Evolutionary conservation across 2,888 invertebrate species (phyloP), one percentile per base, ranked within the genome.

Genomic region (Pseudeuparius sepicola): DNA sequence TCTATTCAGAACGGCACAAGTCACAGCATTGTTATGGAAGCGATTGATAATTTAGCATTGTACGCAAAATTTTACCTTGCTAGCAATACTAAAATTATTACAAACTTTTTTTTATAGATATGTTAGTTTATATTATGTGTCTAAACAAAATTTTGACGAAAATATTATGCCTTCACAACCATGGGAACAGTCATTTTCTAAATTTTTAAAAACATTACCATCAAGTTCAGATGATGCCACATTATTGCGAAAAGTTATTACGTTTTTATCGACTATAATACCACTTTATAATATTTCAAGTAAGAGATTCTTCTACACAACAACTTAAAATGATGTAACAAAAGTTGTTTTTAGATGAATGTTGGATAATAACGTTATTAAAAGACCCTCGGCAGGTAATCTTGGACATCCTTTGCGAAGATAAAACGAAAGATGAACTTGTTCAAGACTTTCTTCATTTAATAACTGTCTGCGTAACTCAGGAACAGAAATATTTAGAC

Each of bases 1-100:
- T 64, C 65, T 14, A 61, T 81, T 33, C 75, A 79, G 51, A 78
- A 75, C 52, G 75, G 75, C 1, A 74, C 73, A 0, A 65, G 70
- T 1, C 78, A 79, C 49, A 57, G 57, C 36, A 65, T 66, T 41
- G 76, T 78, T 3, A 59, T 59, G 11, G 67, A 69, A 20, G 67
- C 72, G 1, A 53, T 80, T 6, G 61, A 67, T 45, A 58, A 66
- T 36, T 55, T 78, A 18, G 68, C 68, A 31, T 68, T 72, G 76
- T 78, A 60, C 56, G 54, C 54, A 31, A 0, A 16, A 17, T 37
- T 41, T n/a, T n/a, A n/a, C n/a, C n/a, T n/a, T n/a, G n/a, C n/a
- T n/a, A n/a, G n/a, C n/a, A n/a, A n/a, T n/a, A n/a, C n/a, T n/a
- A n/a, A n/a, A n/a, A n/a, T n/a, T n/a, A n/a, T n/a, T n/a, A n/a